phyloP scores from a whole-genome alignment of 2,888 invertebrate species.

The Drosophila paramelanica region DNA sequence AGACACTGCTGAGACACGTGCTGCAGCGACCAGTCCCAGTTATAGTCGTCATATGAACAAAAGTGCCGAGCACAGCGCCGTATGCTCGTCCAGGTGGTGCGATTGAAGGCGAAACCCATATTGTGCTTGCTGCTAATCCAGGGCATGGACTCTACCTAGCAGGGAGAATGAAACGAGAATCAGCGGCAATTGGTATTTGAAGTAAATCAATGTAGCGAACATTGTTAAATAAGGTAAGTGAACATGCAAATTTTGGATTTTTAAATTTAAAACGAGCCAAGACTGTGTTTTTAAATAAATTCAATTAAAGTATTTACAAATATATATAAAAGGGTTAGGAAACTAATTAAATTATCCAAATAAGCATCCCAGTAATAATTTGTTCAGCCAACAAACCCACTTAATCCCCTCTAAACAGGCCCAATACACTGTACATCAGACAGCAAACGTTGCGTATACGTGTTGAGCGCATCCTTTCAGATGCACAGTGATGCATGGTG shows the following conservation, averaged over 20 bases:
- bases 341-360: not conserved
- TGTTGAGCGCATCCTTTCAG: not conserved
- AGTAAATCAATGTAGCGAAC: slow-evolving; percentile 7
- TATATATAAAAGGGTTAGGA: not conserved
- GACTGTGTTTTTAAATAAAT: slow-evolving; percentile 12
- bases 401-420: not conserved
- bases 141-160: slow-evolving; percentile 94
- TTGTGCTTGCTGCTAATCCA: slow-evolving; percentile 99
- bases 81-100: slow-evolving; percentile 93
- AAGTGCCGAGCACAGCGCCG: slow-evolving; percentile 93
- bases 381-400: not conserved
- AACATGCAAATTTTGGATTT: slow-evolving; percentile 61
- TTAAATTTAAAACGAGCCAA: slow-evolving; percentile 26
- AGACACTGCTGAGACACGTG: slow-evolving; percentile 94
- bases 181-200: not conserved
- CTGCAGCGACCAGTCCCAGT: slow-evolving; percentile 99
- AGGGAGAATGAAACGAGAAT: slow-evolving; percentile 2
- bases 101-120: slow-evolving; percentile 99
- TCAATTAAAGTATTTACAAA: not conserved
- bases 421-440: slow-evolving; percentile 10
- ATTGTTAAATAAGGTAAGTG: slow-evolving; percentile 4
- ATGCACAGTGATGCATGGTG: not conserved
- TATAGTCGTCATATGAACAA: slow-evolving; percentile 99
- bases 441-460: not conserved
- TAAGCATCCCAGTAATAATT: not conserved